Percentiles rank a stretch among this genome's conserved stretches.
These are phyloP conservation scores for Drosophila greeni DNA, from an alignment of 2,888 invertebrate species.

Conservation along the genomic window DNA sequence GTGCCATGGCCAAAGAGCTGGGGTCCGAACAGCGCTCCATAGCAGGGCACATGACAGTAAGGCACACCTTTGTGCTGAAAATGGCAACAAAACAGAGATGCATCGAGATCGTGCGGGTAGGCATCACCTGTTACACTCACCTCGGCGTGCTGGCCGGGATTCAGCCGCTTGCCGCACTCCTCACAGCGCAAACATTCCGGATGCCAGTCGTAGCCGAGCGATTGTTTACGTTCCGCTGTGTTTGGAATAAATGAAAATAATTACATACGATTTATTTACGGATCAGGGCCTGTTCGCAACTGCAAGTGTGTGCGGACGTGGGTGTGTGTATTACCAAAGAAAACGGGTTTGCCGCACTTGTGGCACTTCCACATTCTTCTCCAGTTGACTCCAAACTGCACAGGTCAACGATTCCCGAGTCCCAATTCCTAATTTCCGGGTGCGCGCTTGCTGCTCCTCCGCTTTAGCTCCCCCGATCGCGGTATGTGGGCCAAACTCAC, in stretches of 20 bases:
- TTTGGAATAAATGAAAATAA: slow-evolving; percentile 47
- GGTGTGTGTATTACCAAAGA: slow-evolving; percentile 82
- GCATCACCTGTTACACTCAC: slow-evolving; percentile 73
- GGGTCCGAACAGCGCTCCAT: slow-evolving; percentile 89
- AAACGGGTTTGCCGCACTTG: slow-evolving; percentile 89
- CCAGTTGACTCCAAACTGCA: slow-evolving; percentile 26
- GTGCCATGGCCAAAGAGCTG: slow-evolving; percentile 91
- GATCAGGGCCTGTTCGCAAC: slow-evolving; percentile 37
- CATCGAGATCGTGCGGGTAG: slow-evolving; percentile 8
- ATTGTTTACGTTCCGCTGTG: slow-evolving; percentile 90
- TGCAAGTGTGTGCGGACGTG: slow-evolving; percentile 16
- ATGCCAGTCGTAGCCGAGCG: slow-evolving; percentile 92
- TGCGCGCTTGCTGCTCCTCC: slow-evolving; percentile 30
- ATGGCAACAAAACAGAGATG: slow-evolving; percentile 8
- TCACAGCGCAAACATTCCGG: slow-evolving; percentile 90
- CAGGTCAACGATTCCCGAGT: slow-evolving; percentile 53
- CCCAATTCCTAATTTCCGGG: slow-evolving; percentile 37
- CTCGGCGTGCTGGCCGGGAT: slow-evolving; percentile 92
- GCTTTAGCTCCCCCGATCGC: slow-evolving; percentile 7
- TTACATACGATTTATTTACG: slow-evolving; percentile 55
- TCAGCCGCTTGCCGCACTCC: slow-evolving; percentile 88
- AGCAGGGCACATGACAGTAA: slow-evolving; percentile 91
- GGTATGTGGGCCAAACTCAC: slow-evolving; percentile 43
- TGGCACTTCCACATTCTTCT: slow-evolving; percentile 88
- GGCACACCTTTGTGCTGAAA: slow-evolving; percentile 88